phyloP scores from a whole-genome alignment of 2,113 vertebrate genomes.

The rabbit (Oryctolagus cuniculus) region mOryCun1.1 NC_091438.1:93518001-93518500 shows the following conservation, averaged over 20 bases:
- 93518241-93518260: too few species aligned
- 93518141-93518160: constrained; percentile 17
- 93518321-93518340: neutral
- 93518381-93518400: too few species aligned
- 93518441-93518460: too few species aligned
- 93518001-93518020: constrained; percentile 19
- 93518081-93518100: neutral
- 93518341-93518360: neutral
- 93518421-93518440: too few species aligned
- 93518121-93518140: neutral
- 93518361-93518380: too few species aligned
- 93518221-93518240: neutral
- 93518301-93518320: neutral
- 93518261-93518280: neutral
- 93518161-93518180: neutral
- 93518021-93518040: neutral
- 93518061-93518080: neutral
- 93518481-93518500: too few species aligned
- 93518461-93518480: too few species aligned
- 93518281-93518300: neutral
- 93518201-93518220: neutral
- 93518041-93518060: neutral
- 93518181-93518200: neutral
- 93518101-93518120: neutral
- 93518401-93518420: too few species aligned